Conservation (phyloP, 1,140 invertebrate species). For the Plectrocnemia conspersa region DNA sequence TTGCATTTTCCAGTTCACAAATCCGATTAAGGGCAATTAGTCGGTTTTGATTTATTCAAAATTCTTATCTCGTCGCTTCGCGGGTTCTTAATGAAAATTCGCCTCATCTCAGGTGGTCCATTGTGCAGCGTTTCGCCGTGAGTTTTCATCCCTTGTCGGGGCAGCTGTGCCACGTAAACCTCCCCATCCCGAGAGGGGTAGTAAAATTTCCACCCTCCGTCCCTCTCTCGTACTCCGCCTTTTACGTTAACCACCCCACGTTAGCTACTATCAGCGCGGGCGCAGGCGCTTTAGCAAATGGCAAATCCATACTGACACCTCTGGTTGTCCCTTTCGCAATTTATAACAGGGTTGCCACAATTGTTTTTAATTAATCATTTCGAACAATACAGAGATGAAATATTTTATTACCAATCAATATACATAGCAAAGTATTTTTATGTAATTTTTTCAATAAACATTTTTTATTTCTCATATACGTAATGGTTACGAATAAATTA, state of each 20-base stretch:
- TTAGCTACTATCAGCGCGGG: slow-evolving; percentile 4
- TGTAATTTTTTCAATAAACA: too few relatives aligned
- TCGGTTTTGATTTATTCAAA: too few relatives aligned
- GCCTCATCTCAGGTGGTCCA: slow-evolving; percentile 8
- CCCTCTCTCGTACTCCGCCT: neutral
- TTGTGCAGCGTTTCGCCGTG: neutral
- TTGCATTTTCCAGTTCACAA: neutral
- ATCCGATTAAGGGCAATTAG: too few relatives aligned
- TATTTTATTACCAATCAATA: too few relatives aligned
- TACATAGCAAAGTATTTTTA: too few relatives aligned
- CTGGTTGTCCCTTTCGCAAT: slow-evolving; percentile 23
- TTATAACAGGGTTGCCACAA: slow-evolving; percentile 13
- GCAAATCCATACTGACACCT: slow-evolving; percentile 32
- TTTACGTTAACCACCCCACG: slow-evolving; percentile 1
- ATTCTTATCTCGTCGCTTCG: too few relatives aligned
- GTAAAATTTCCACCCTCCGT: neutral
- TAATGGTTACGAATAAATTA: too few relatives aligned
- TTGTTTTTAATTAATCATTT: neutral
- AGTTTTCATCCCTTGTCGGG: slow-evolving; percentile 18
- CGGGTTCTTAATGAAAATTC: slow-evolving; percentile 14
- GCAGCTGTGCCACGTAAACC: neutral
- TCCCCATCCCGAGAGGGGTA: too few relatives aligned
- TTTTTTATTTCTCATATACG: too few relatives aligned
- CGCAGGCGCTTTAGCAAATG: slow-evolving; percentile 29
- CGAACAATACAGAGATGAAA: neutral